phyloP scores from a whole-genome alignment of 2,888 invertebrate genomes.

The Conomelus anceps region DNA sequence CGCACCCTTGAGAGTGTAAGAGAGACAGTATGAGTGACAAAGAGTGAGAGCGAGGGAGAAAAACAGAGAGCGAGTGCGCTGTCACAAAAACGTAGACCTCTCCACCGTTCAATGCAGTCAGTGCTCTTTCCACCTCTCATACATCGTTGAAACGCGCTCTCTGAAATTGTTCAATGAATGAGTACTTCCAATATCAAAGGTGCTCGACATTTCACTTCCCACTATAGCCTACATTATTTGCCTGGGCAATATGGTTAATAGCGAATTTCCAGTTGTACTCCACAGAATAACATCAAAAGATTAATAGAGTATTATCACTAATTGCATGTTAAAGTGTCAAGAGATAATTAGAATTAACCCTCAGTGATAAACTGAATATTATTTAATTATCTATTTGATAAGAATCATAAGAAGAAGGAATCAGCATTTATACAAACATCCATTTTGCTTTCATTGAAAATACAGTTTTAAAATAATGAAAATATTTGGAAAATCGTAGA shows the following conservation, averaged over 20 bases:
- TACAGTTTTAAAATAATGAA: too few species aligned
- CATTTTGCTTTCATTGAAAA: too few species aligned
- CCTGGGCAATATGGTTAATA: not conserved
- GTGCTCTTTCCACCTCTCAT: not conserved
- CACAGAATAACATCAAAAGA: not conserved
- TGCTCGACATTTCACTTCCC: not conserved
- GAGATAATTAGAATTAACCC: too few species aligned
- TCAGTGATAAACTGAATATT: too few species aligned
- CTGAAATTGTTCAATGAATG: not conserved
- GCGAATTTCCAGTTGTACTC: not conserved
- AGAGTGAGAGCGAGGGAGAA: not conserved
- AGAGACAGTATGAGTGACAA: too few species aligned
- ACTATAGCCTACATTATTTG: not conserved
- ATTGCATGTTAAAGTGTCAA: too few species aligned
- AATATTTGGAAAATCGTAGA: too few species aligned
- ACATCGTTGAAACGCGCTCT: not conserved
- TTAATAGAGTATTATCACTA: too few species aligned
- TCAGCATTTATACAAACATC: too few species aligned
- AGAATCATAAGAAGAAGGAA: too few species aligned
- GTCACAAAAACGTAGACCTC: not conserved
- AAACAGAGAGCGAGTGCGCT: not conserved
- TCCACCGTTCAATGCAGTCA: not conserved
- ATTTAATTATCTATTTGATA: too few species aligned
- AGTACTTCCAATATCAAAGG: not conserved
- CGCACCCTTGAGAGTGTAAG: too few species aligned